Evolutionary conservation across 2,113 vertebrate genomes (phyloP).

Genomic region (Dasyornis broadbenti): DNA sequence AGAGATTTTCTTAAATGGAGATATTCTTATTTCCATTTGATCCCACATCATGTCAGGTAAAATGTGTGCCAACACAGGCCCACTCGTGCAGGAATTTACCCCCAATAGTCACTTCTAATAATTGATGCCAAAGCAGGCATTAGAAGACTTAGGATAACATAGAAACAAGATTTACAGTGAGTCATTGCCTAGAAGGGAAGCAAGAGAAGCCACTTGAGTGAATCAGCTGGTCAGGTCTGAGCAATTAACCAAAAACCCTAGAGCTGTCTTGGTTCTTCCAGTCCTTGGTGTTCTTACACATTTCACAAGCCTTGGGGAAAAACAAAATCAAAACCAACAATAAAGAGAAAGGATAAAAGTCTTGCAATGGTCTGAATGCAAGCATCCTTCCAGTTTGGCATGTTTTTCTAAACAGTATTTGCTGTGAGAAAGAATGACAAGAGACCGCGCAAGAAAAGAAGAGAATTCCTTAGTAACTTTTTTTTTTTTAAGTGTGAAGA

Average conservation of each 20-base stretch:
- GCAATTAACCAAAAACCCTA: not conserved
- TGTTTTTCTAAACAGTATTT: not conserved
- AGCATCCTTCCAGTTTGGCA: not conserved
- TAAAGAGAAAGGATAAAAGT: not conserved
- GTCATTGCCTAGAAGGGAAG: not conserved
- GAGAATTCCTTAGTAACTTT: not conserved
- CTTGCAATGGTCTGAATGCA: not conserved
- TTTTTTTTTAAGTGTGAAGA: not conserved
- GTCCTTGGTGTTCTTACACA: not conserved
- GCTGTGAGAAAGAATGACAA: not conserved
- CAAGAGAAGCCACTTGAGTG: not conserved
- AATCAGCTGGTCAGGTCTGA: not conserved
- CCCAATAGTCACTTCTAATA: not conserved
- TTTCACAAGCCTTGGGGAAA: not conserved
- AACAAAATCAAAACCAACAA: not conserved
- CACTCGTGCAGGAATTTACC: not conserved
- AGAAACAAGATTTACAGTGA: not conserved
- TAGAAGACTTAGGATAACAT: not conserved
- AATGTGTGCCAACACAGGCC: not conserved
- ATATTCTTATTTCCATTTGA: not conserved
- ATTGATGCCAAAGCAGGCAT: not conserved
- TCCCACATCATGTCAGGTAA: not conserved
- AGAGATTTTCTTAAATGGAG: not conserved
- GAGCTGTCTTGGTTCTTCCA: not conserved
- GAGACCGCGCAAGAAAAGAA: not conserved